Base-by-base conservation (phyloP, 1,140 invertebrate species). In the Scaptomyza pallida region DNA sequence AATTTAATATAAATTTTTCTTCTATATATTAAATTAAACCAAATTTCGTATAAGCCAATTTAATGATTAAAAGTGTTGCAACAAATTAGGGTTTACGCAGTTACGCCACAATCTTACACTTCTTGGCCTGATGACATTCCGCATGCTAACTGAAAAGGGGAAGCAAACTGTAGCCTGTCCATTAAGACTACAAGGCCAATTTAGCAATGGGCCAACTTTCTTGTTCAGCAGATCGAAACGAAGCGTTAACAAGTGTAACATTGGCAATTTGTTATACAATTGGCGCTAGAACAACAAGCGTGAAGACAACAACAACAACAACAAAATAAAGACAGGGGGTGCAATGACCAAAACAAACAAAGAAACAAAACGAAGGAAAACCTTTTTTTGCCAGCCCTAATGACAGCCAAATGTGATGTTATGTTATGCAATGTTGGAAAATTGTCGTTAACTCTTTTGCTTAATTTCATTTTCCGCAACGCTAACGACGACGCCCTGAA, bases 201-300 rank as follows among this genome's bases (percentile, higher is more conserved):
- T 43, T 40, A 21, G 8, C n/a, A 17, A 23, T 47, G 44, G 21
- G 44, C 9, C 30, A 35, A 56, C 45, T 72, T 83, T 79, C 72
- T 57, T 51, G 76, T 70, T 52, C 67, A 86, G 63, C 72, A 80
- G 62, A 80, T 83, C 80, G 72, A 75, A 80, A 85, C 67, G 26
- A 30, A 30, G 68, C 70, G 67, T 60, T 80, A 85, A 72, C 80
- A 81, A 85, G 82, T 85, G 82, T 81, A 81, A 81, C 78, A 88
- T 85, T 85, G 82, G 60, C 81, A 77, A 86, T 88, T 86, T 80
- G 81, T 71, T 75, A 71, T 44, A 50, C 64, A 82, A 88, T 86
- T 88, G 65, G 64, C 61, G 64, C 61, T 50, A 85, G 81, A 85
- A 88, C 80, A 79, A 50, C 69, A 35, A 70, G 40, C 65, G 65